A percentile compares a stretch with the other conserved stretches of the same genome.
These are phyloP conservation scores for Cardiocondyla obscurior DNA, from an alignment of 1,140 invertebrate genomes.

Conservation along the genomic window DNA sequence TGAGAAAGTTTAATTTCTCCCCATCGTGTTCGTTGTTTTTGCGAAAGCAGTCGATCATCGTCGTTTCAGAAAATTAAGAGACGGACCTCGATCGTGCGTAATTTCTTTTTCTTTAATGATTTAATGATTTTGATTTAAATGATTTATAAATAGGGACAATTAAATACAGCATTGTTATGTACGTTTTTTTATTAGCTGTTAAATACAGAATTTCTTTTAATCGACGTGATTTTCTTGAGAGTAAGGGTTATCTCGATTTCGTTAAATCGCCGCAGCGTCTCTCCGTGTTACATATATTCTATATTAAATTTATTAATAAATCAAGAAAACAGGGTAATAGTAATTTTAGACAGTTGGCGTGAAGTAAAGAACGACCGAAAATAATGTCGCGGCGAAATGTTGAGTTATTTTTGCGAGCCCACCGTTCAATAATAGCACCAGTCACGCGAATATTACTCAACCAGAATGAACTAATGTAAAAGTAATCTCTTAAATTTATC, in stretches of 20 bases:
- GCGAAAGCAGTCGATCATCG: neutral
- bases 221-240: neutral
- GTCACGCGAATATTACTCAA: slow-evolving; percentile 41
- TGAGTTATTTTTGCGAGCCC: slow-evolving; percentile 41
- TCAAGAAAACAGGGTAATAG: slow-evolving; percentile 9
- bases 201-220: neutral
- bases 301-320: slow-evolving; percentile 39
- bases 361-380: slow-evolving; percentile 16
- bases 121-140: no score
- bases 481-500: slow-evolving; percentile 16
- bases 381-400: slow-evolving; percentile 29
- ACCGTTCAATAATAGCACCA: slow-evolving; percentile 33
- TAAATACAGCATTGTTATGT: neutral
- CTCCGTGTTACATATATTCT: neutral
- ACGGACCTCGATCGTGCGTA: neutral
- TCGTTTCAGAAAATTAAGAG: neutral
- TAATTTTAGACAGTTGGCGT: slow-evolving; percentile 43
- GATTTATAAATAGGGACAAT: neutral
- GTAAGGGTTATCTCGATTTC: neutral
- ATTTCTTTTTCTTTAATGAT: no score
- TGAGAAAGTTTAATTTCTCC: neutral
- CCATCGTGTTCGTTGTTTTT: neutral
- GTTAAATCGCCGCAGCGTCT: neutral
- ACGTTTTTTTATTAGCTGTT: neutral
- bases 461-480: slow-evolving; percentile 19